phyloP scores from a whole-genome alignment of 2,113 vertebrate genomes.

The Microcebus tavaratra region DNA sequence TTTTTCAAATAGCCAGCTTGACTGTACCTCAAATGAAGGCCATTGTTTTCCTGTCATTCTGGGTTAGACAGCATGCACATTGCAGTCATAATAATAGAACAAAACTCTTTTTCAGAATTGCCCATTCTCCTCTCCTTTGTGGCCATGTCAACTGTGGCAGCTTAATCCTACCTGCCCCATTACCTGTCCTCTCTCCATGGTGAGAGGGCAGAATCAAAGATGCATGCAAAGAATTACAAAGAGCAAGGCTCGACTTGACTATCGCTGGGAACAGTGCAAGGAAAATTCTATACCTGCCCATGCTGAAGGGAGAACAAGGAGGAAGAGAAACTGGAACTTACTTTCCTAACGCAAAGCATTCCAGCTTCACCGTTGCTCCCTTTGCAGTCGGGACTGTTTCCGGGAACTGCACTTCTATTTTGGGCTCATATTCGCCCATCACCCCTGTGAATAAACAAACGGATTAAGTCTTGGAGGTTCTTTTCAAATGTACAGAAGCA shows the following conservation, averaged over 20 bases:
- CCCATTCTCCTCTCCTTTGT: background rate
- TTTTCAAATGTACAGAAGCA: conserved; percentile 36
- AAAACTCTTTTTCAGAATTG: background rate
- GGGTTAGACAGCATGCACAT: background rate
- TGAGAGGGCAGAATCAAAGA: conserved; percentile 2
- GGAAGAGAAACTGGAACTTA: conserved; percentile 84
- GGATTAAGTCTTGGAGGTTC: conserved; percentile 60
- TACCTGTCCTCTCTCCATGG: background rate
- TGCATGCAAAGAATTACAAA: background rate
- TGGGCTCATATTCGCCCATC: conserved; percentile 99
- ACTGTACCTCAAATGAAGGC: background rate
- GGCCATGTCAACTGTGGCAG: background rate
- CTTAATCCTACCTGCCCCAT: background rate
- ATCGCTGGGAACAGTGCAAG: fast-evolving
- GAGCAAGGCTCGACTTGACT: background rate
- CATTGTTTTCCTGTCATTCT: conserved; percentile 23
- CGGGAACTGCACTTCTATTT: conserved; percentile 99
- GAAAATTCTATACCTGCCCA: background rate
- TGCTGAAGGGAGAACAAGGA: background rate
- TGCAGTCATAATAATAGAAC: background rate
- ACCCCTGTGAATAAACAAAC: conserved; percentile 89
- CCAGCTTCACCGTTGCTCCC: conserved; percentile 94
- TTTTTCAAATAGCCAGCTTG: conserved; percentile 5
- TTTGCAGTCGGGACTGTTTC: conserved; percentile 93
- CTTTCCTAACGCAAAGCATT: conserved; percentile 99